phyloP scores from a whole-genome alignment of 2,113 vertebrate species.

The Hemiprocne comata region DNA sequence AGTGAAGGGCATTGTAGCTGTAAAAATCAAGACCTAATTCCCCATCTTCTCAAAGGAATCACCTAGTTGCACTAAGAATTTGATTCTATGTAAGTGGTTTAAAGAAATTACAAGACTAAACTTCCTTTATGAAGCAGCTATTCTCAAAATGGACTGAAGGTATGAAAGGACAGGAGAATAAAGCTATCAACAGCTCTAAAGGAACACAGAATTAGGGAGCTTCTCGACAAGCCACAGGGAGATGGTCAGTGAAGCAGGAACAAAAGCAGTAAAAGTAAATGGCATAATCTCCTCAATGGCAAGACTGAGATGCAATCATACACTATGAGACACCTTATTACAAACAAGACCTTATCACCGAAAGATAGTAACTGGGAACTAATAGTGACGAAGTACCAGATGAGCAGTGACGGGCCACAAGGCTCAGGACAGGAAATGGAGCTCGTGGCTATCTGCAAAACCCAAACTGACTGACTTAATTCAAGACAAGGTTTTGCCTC shows the following conservation, averaged over 20 bases:
- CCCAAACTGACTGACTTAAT: neutral
- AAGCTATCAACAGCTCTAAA: neutral
- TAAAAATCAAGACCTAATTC: neutral
- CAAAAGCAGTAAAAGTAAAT: neutral
- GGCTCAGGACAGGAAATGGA: neutral
- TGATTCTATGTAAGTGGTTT: neutral
- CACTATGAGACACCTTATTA: neutral
- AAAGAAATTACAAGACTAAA: neutral
- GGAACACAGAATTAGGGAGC: neutral
- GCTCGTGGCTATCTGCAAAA: neutral
- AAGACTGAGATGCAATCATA: neutral
- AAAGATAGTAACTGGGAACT: neutral
- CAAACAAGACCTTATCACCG: neutral
- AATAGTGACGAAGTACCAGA: neutral
- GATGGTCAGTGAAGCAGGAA: neutral
- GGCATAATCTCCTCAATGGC: neutral
- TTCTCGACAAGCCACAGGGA: neutral
- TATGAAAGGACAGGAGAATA: neutral
- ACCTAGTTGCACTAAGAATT: neutral
- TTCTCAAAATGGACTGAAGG: neutral
- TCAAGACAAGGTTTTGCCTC: neutral
- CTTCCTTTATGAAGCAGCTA: neutral
- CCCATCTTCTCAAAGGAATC: neutral
- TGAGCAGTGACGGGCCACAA: neutral
- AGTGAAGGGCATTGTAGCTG: neutral